Conservation (phyloP, 2,797 vertebrate species). For the Phrynocephalus forsythii region DNA sequence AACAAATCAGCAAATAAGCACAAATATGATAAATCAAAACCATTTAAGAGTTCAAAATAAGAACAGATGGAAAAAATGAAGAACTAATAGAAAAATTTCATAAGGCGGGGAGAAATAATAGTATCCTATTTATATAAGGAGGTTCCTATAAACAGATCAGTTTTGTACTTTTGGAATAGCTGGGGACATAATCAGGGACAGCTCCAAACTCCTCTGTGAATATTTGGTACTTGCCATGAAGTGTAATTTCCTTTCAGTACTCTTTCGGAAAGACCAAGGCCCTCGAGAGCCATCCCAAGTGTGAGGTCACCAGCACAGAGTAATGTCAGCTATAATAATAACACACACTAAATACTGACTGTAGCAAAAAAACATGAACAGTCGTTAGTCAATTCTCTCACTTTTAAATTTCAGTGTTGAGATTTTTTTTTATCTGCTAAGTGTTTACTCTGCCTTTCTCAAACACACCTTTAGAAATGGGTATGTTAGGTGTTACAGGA, state of each 20-base stretch:
- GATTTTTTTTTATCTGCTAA: neutral
- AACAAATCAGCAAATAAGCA: too few species aligned
- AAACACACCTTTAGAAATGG: neutral
- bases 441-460: neutral
- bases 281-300: too few species aligned
- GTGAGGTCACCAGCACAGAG: neutral
- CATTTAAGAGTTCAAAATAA: too few species aligned
- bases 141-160: constrained; percentile 11
- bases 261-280: neutral
- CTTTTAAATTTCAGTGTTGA: neutral
- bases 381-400: neutral
- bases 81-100: too few species aligned
- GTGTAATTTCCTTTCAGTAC: neutral
- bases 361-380: neutral
- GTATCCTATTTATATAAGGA: too few species aligned
- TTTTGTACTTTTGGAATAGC: neutral
- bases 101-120: too few species aligned
- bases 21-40: too few species aligned
- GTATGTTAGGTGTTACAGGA: neutral
- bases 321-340: neutral
- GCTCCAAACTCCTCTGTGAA: neutral
- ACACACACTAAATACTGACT: neutral
- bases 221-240: neutral
- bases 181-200: neutral
- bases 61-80: too few species aligned